These are phyloP conservation scores for Kradibia gibbosae DNA, from an alignment of 1,140 invertebrate genomes.

Conservation along the genomic window DNA sequence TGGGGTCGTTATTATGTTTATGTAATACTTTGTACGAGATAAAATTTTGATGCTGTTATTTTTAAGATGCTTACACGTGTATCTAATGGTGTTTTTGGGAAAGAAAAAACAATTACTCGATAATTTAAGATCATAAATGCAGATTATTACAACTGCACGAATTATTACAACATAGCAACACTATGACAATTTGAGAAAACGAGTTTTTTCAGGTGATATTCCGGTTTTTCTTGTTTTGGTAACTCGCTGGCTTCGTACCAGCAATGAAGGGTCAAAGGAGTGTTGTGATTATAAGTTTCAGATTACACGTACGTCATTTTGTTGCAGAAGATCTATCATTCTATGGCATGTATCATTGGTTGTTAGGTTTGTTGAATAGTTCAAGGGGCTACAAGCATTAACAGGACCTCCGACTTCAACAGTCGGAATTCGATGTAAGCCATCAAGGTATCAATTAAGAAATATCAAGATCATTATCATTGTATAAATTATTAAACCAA, in stretches of 20 bases:
- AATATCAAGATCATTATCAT: constrained; percentile 24
- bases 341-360: constrained; percentile 29
- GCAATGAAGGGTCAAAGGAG: constrained; percentile 35
- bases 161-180: constrained; percentile 5
- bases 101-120: background rate
- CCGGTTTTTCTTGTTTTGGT: constrained; percentile 27
- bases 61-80: background rate
- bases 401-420: background rate
- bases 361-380: background rate
- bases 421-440: background rate
- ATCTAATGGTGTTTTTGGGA: background rate
- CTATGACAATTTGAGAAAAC: constrained; percentile 10
- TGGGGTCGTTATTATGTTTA: background rate
- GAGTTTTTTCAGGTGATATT: background rate
- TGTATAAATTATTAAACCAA: constrained; percentile 29
- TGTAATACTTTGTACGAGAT: background rate
- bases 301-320: constrained; percentile 34
- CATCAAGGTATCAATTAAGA: constrained; percentile 31
- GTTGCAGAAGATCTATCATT: constrained; percentile 32
- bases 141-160: background rate
- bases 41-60: background rate
- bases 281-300: constrained; percentile 27
- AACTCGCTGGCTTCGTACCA: background rate
- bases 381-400: background rate
- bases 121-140: constrained; percentile 13